Base-by-base conservation (phyloP, 2,888 invertebrate genomes). In the Glyphotaelius pellucidus region DNA sequence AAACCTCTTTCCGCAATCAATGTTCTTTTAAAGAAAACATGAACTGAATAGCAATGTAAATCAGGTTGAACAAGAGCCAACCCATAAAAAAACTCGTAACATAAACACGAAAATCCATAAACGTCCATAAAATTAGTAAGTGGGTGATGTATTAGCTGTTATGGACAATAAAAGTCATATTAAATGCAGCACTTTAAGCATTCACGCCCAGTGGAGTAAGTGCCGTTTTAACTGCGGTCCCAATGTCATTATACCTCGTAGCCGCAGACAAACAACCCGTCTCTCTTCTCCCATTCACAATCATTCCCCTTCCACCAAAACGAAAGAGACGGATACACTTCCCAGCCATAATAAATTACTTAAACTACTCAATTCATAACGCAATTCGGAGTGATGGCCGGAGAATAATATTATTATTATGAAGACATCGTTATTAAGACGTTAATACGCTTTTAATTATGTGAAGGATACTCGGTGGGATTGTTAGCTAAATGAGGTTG, bases 151-250 rank as follows among this genome's bases (percentile, higher is more conserved):
- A 92, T 89, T 88, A 91, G 90, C 81, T 90, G 91, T 92, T 92
- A 93, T 90, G 90, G 90, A 89, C 92, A 91, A 93, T 93, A 93
- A 93, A 93, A 92, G 91, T 91, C 92, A 91, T 91, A 93, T 92
- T 92, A 92, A 91, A 79, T 67, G 38, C 32, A 52, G 87, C 52
- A 91, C 79, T 86, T 90, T 90, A 67, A 89, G 89, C 88, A 86
- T 91, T 90, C 87, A 92, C 86, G 90, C 92, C 90, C 92, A 90
- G 67, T 25, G 67, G 25, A n/a, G n/a, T 67, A 90, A 90, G 85
- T 80, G 89, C 84, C 91, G 92, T 85, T 92, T 38, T 52, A 91
- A 92, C 90, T 89, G 92, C 92, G 79, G 89, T 91, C 92, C 91
- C 38, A 90, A 90, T 93, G 93, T 93, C 93, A 92, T 93, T 93